phyloP scores from a whole-genome alignment of 2,797 vertebrate species.

The Acropternis orthonyx region DNA sequence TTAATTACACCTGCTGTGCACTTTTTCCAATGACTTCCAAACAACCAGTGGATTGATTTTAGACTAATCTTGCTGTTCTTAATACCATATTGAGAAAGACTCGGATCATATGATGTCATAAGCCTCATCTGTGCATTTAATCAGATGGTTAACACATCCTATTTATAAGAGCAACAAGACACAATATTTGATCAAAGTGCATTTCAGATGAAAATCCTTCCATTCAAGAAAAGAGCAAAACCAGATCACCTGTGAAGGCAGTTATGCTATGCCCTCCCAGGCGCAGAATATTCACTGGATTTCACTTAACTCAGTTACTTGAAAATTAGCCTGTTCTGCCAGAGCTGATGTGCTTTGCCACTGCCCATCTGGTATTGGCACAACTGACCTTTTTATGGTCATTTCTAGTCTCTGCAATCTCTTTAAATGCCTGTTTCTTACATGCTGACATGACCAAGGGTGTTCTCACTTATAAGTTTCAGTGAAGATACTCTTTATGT shows the following conservation, averaged over 20 bases:
- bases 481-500: neutral
- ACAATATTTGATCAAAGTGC: neutral
- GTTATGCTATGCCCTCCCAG: neutral
- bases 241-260: neutral
- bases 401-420: neutral
- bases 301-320: neutral
- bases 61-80: constrained; percentile 29
- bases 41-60: constrained; percentile 17
- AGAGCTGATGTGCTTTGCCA: neutral
- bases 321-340: neutral
- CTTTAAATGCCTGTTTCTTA: neutral
- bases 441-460: neutral
- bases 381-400: neutral
- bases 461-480: neutral
- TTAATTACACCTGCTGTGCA: constrained; percentile 59
- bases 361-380: neutral
- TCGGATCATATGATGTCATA: neutral
- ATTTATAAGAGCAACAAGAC: neutral
- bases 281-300: neutral
- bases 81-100: neutral
- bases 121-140: constrained; percentile 31
- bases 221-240: neutral
- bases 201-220: neutral
- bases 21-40: constrained; percentile 40
- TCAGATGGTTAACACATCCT: neutral